Conservation (phyloP, 2,113 vertebrate genomes). For the Scomber japonicus region DNA sequence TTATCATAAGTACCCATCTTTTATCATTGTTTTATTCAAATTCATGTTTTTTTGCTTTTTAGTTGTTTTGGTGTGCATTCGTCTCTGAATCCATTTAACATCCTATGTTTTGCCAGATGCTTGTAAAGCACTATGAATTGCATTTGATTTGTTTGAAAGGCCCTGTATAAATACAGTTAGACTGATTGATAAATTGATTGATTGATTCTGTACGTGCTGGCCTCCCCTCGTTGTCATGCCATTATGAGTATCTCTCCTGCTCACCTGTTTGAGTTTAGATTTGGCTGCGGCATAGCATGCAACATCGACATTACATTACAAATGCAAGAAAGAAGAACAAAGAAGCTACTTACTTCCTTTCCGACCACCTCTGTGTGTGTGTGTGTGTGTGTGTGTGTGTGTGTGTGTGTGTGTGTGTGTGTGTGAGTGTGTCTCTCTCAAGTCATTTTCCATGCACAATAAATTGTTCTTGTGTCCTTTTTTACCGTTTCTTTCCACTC, state of each 20-base stretch:
- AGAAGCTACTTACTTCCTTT: constrained; percentile 34
- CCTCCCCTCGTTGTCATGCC: constrained; percentile 34
- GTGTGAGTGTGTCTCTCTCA: constrained; percentile 5
- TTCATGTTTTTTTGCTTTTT: too few species aligned
- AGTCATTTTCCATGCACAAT: constrained; percentile 18
- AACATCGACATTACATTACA: constrained; percentile 67
- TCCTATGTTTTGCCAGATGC: too few species aligned
- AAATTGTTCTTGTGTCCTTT: constrained; percentile 24
- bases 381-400: constrained; percentile 5
- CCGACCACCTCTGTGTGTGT: constrained; percentile 23
- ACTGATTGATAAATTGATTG: too few species aligned
- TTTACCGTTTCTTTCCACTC: constrained; percentile 37
- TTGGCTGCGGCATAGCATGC: constrained; percentile 50
- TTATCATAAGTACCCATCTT: too few species aligned
- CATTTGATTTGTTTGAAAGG: too few species aligned
- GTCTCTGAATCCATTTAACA: too few species aligned
- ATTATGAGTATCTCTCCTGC: constrained; percentile 39
- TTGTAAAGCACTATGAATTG: too few species aligned
- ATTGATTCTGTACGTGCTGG: background rate
- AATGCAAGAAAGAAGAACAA: constrained; percentile 44
- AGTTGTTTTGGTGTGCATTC: too few species aligned
- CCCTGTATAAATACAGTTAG: too few species aligned
- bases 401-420: background rate
- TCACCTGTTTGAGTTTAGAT: constrained; percentile 79
- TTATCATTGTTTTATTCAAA: too few species aligned